Conservation (phyloP, 2,797 vertebrate genomes). For the Ctenochaetus hawaiiensis region DNA sequence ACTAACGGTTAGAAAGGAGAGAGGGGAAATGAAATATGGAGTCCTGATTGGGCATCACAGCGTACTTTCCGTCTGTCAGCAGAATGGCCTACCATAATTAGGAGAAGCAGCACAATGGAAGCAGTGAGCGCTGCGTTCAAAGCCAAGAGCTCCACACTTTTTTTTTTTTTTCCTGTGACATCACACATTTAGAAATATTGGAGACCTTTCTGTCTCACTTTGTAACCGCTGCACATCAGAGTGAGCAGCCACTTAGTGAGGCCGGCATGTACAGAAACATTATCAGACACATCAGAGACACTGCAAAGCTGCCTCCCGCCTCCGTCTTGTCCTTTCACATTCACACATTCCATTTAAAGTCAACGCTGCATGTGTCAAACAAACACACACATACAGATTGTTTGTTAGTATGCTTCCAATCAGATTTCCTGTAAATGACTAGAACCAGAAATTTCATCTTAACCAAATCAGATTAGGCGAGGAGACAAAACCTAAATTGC, state of each 20-base stretch:
- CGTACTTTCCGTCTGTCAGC: constrained; percentile 65
- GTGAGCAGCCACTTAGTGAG: constrained; percentile 38
- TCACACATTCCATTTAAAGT: constrained; percentile 44
- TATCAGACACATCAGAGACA: constrained; percentile 58
- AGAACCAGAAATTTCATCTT: constrained; percentile 22
- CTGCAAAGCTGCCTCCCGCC: constrained; percentile 29
- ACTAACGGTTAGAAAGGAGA: constrained; percentile 47
- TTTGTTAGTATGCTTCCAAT: constrained; percentile 14
- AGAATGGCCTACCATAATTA: constrained; percentile 70
- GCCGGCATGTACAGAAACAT: constrained; percentile 34
- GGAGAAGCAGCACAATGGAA: constrained; percentile 62
- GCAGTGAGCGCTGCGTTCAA: constrained; percentile 36
- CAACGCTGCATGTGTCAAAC: constrained; percentile 25
- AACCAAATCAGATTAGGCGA: constrained; percentile 48
- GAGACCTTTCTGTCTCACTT: constrained; percentile 36
- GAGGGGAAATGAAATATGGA: constrained; percentile 63
- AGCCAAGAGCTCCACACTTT: constrained; percentile 33
- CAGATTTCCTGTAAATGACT: constrained; percentile 27
- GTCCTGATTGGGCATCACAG: constrained; percentile 64
- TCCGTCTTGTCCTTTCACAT: constrained; percentile 41
- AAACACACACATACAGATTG: not conserved
- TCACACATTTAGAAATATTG: constrained; percentile 29
- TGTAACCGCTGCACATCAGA: constrained; percentile 40
- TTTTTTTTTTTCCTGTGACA: constrained; percentile 8
- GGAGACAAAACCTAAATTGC: constrained; percentile 45